Conservation (phyloP, 2,797 vertebrate species). For the Periophthalmus magnuspinnatus region DNA sequence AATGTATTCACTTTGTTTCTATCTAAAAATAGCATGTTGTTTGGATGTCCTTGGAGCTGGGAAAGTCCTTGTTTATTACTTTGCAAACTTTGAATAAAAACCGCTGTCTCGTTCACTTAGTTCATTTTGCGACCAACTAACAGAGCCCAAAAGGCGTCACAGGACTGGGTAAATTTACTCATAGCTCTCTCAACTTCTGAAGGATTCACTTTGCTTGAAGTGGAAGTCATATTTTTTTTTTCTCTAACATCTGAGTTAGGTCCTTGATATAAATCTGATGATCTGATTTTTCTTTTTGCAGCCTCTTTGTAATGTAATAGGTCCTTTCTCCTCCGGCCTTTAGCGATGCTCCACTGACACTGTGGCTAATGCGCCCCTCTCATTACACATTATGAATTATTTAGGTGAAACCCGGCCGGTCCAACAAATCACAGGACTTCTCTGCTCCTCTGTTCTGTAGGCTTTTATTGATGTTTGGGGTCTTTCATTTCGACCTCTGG, state of each 20-base stretch:
- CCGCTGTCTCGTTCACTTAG: slow-evolving; percentile 30
- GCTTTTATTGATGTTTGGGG: slow-evolving; percentile 57
- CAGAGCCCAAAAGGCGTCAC: slow-evolving; percentile 26
- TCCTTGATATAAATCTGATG: slow-evolving; percentile 1
- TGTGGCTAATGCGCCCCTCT: slow-evolving; percentile 47
- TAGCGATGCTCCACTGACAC: slow-evolving; percentile 14
- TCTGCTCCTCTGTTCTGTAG: slow-evolving; percentile 22
- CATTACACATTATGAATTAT: slow-evolving; percentile 70
- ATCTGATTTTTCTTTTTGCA: slow-evolving; percentile 9
- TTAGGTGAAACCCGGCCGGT: slow-evolving; percentile 64
- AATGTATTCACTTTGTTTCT: not conserved
- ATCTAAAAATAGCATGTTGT: not conserved
- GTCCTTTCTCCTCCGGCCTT: not conserved
- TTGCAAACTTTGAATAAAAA: slow-evolving; percentile 25
- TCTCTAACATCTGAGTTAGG: slow-evolving; percentile 2
- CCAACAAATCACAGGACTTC: slow-evolving; percentile 59
- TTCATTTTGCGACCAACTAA: slow-evolving; percentile 23
- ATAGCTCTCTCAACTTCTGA: not conserved
- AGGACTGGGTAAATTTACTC: slow-evolving; percentile 22
- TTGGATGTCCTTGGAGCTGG: not conserved
- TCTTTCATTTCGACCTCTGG: slow-evolving; percentile 48
- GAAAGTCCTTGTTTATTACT: not conserved
- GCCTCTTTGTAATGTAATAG: slow-evolving; percentile 12
- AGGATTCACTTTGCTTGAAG: not conserved
- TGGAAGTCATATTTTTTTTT: not conserved